phyloP scores from a whole-genome alignment of 2,113 vertebrate species.

The Mobula birostris region DNA sequence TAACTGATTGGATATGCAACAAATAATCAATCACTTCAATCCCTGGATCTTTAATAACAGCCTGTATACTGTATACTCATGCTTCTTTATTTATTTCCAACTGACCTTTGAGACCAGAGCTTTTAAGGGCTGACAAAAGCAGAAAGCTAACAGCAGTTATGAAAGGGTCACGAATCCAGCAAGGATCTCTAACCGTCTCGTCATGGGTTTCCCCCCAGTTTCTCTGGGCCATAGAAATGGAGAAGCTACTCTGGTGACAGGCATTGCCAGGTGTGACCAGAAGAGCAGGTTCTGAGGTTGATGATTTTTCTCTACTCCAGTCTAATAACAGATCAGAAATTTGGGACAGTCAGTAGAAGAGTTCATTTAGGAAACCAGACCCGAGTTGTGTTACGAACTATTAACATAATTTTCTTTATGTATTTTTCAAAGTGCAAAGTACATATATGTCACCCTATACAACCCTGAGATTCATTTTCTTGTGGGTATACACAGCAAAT shows the following conservation, averaged over 20 bases:
- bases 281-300: neutral
- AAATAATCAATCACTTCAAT: neutral
- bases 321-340: neutral
- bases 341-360: neutral
- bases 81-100: neutral
- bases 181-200: neutral
- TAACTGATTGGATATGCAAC: neutral
- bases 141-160: neutral
- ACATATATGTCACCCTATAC: no score
- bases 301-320: neutral
- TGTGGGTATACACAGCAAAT: no score
- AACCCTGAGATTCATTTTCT: no score
- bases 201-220: neutral
- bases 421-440: neutral
- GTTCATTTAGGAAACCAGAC: neutral
- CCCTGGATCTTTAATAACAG: neutral
- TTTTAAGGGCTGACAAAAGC: neutral
- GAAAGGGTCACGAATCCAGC: neutral
- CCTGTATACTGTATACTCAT: neutral
- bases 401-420: neutral
- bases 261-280: neutral
- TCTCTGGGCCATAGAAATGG: neutral
- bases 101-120: neutral
- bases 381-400: neutral
- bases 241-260: no score